phyloP scores from a whole-genome alignment of 2,797 vertebrate genomes.

The Chrysocyon brachyurus region DNA sequence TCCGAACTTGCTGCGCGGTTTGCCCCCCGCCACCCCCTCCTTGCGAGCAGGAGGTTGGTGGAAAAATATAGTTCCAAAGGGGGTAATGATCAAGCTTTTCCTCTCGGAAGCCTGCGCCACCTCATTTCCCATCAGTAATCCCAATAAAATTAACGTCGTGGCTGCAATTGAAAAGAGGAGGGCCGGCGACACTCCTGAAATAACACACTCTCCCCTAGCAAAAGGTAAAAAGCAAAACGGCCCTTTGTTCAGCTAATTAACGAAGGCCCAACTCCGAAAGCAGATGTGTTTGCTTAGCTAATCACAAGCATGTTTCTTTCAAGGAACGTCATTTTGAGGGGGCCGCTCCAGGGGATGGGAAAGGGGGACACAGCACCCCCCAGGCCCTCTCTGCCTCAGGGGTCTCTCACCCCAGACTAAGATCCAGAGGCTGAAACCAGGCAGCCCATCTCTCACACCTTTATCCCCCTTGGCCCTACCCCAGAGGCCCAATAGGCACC shows the following conservation, averaged over 20 bases:
- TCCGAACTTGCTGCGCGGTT: conserved; percentile 86
- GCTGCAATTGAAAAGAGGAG: conserved; percentile 85
- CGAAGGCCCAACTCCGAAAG: conserved; percentile 88
- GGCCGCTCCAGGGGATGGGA: conserved; percentile 59
- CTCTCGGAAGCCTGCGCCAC: conserved; percentile 87
- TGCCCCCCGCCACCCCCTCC: conserved; percentile 76
- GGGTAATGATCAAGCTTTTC: conserved; percentile 88
- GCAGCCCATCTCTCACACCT: conserved; percentile 57
- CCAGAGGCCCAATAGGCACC: conserved; percentile 70
- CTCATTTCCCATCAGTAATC: conserved; percentile 89
- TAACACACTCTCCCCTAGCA: conserved; percentile 89
- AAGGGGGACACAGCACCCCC: neutral
- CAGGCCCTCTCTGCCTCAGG: neutral
- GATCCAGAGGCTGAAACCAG: neutral
- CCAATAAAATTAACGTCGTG: conserved; percentile 88
- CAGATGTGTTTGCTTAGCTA: conserved; percentile 92
- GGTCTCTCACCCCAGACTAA: conserved; percentile 55
- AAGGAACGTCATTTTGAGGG: conserved; percentile 85
- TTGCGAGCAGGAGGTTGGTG: conserved; percentile 84
- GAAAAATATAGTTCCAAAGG: conserved; percentile 90
- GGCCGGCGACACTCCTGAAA: conserved; percentile 87
- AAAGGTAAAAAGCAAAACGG: conserved; percentile 88
- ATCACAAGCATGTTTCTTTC: conserved; percentile 89
- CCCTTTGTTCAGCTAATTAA: conserved; percentile 90
- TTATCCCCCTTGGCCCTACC: conserved; percentile 43